These are phyloP conservation scores for Falco biarmicus DNA, from an alignment of 2,797 vertebrate genomes.

Conservation along the genomic window DNA sequence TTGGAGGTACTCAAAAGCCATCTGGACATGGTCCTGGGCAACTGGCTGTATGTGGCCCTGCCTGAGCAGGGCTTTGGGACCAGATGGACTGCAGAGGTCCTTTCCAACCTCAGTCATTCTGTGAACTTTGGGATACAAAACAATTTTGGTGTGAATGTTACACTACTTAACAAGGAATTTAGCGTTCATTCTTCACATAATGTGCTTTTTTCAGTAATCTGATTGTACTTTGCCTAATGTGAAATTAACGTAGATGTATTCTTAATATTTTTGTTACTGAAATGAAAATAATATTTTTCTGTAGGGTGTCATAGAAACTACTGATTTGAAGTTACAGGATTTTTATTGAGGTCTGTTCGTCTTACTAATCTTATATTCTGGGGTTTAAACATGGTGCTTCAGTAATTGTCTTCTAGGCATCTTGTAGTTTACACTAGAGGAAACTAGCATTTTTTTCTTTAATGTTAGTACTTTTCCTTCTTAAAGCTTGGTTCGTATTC, in stretches of 20 bases:
- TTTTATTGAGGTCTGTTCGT: background rate
- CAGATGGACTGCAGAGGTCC: background rate
- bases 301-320: background rate
- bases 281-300: background rate
- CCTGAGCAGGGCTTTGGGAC: background rate
- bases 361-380: background rate
- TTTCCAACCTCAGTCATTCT: background rate
- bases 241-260: background rate
- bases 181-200: background rate
- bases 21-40: background rate
- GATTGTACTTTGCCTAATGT: background rate
- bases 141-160: background rate
- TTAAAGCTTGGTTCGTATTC: background rate
- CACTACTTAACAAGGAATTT: background rate
- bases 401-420: background rate
- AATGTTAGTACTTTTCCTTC: background rate
- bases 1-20: no score
- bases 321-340: background rate
- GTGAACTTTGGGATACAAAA: background rate
- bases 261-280: background rate
- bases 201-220: background rate
- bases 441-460: background rate
- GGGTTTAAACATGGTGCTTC: background rate
- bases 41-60: background rate
- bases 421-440: background rate